phyloP scores from a whole-genome alignment of 2,113 vertebrate species.

The Blennius ocellaris region DNA sequence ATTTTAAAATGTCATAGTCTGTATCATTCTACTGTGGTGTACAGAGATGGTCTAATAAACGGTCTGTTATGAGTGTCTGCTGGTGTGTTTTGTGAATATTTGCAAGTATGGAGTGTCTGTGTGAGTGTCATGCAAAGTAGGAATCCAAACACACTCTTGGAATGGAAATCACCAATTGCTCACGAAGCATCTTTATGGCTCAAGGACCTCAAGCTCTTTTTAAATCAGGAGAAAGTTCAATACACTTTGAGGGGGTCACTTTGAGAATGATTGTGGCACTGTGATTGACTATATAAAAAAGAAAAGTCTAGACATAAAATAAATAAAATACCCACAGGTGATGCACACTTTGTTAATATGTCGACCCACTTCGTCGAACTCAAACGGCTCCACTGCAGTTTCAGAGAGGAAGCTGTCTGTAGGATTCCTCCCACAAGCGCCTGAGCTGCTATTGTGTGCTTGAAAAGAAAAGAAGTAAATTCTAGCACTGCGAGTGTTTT shows the following conservation, averaged over 20 bases:
- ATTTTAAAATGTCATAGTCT: neutral
- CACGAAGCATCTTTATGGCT: too few relatives aligned
- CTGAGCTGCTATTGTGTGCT: constrained; percentile 28
- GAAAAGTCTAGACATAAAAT: too few relatives aligned
- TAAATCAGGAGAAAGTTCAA: too few relatives aligned
- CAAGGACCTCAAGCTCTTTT: too few relatives aligned
- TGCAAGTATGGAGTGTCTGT: neutral
- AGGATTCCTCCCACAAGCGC: constrained; percentile 53
- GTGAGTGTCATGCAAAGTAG: constrained; percentile 1
- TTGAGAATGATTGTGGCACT: too few relatives aligned
- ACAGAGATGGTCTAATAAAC: neutral
- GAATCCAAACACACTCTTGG: constrained; percentile 5
- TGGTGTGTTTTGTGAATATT: neutral
- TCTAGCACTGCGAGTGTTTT: constrained; percentile 27
- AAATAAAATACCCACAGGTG: too few relatives aligned
- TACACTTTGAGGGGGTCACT: too few relatives aligned
- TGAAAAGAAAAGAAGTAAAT: constrained; percentile 50
- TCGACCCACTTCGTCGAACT: too few relatives aligned
- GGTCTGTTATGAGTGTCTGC: too few relatives aligned
- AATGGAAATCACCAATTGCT: too few relatives aligned
- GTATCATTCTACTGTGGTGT: neutral
- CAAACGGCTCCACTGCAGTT: constrained; percentile 32
- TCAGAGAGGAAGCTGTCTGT: constrained; percentile 36
- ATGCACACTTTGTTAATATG: too few relatives aligned
- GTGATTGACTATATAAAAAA: too few relatives aligned